A percentile compares a stretch with the other conserved stretches of the same genome.
Evolutionary conservation across 2,797 vertebrate species (phyloP).

Genomic region (Galagoides demidoff): DNA sequence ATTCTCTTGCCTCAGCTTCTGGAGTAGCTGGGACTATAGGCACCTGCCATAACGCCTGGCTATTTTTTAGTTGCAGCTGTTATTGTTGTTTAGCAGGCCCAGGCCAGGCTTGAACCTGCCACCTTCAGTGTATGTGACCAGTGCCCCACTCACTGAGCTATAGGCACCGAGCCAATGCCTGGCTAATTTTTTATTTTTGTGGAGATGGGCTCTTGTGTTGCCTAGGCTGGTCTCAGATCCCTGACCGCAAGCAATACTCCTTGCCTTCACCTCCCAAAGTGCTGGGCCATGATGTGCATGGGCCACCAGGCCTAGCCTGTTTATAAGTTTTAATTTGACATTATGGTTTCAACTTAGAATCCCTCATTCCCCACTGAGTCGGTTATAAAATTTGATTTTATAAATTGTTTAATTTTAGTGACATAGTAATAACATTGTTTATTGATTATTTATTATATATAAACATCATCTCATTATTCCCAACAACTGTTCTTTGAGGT

Average conservation of each 20-base stretch:
- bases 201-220: neutral
- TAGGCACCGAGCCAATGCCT: no score
- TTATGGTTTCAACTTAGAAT: slow-evolving; percentile 47
- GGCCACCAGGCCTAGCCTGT: neutral
- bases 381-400: neutral
- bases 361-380: neutral
- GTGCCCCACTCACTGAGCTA: no score
- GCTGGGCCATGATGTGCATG: neutral
- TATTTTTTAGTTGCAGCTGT: no score
- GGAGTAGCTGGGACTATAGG: no score
- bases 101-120: no score
- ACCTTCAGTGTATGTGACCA: no score
- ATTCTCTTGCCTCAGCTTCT: no score
- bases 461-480: neutral
- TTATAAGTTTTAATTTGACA: slow-evolving; percentile 42
- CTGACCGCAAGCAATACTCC: neutral
- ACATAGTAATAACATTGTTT: slow-evolving; percentile 5
- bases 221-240: neutral
- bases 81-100: no score
- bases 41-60: no score
- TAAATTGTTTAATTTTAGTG: slow-evolving; percentile 28
- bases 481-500: neutral
- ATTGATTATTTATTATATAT: neutral
- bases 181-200: no score
- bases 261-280: neutral